These are phyloP conservation scores for Cyrtonyx montezumae DNA, from an alignment of 2,113 vertebrate genomes.

Conservation along the genomic window DNA sequence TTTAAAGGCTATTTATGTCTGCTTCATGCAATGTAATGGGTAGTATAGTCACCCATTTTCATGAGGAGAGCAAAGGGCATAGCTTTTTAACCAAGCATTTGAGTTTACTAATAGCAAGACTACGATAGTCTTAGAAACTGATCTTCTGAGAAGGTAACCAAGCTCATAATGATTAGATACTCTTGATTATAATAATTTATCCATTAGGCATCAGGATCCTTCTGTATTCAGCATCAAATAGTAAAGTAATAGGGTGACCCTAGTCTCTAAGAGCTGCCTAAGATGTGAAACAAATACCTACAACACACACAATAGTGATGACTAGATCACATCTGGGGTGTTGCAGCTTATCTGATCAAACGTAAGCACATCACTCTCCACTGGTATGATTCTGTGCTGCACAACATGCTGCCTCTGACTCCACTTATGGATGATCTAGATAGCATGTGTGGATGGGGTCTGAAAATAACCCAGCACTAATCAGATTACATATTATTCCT, in stretches of 20 bases:
- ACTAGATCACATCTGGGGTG: not conserved
- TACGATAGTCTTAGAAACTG: not conserved
- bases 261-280: not conserved
- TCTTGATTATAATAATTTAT: conserved; percentile 32
- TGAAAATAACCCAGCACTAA: not conserved
- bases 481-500: not conserved
- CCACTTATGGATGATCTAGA: not conserved
- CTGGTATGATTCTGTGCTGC: not conserved
- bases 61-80: not conserved
- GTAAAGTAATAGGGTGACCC: not conserved
- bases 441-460: not conserved
- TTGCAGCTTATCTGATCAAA: fast-evolving
- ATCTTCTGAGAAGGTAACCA: conserved; percentile 8
- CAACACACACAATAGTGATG: not conserved
- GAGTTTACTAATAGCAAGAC: not conserved
- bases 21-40: not conserved
- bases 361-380: not conserved
- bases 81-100: not conserved
- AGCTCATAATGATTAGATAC: not conserved
- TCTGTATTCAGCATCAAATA: not conserved
- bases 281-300: not conserved
- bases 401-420: not conserved
- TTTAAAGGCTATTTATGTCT: not conserved
- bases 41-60: not conserved
- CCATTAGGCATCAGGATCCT: not conserved